These are phyloP conservation scores for Notodonta dromedarius DNA, from an alignment of 2,888 invertebrate species.

Conservation along the genomic window DNA sequence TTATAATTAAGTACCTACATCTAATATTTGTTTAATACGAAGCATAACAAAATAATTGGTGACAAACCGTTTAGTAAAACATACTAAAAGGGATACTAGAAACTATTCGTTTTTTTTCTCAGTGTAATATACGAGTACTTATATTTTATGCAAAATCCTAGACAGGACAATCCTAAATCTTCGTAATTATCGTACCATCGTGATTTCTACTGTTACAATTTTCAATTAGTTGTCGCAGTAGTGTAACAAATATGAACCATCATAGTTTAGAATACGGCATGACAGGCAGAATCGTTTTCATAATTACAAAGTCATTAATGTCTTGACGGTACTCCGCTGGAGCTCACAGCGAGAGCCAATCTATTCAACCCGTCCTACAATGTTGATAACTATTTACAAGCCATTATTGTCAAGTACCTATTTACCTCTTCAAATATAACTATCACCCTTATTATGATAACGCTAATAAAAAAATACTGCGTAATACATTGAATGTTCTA, in stretches of 20 bases:
- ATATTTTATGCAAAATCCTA: too few species aligned
- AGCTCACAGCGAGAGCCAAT: constrained; percentile 39
- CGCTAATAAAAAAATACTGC: too few species aligned
- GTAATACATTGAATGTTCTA: too few species aligned
- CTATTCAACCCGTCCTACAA: constrained; percentile 22
- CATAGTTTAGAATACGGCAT: constrained; percentile 39
- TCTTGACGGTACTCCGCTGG: constrained; percentile 35
- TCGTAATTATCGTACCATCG: background rate
- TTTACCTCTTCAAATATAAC: background rate
- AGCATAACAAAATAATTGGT: too few species aligned
- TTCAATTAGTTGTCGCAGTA: constrained; percentile 34
- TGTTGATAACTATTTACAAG: constrained; percentile 27
- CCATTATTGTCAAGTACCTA: background rate
- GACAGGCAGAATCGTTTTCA: constrained; percentile 42
- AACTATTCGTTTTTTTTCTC: too few species aligned
- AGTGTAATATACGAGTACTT: too few species aligned
- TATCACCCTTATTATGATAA: too few species aligned
- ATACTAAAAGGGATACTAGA: too few species aligned
- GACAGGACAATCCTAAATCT: too few species aligned
- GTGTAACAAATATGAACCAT: constrained; percentile 39
- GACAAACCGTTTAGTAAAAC: too few species aligned
- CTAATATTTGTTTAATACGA: too few species aligned
- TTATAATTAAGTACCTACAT: too few species aligned
- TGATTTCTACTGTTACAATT: constrained; percentile 33
- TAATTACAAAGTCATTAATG: constrained; percentile 50